phyloP scores from a whole-genome alignment of 2,888 invertebrate species.

The Oegoconia quadripuncta region DNA sequence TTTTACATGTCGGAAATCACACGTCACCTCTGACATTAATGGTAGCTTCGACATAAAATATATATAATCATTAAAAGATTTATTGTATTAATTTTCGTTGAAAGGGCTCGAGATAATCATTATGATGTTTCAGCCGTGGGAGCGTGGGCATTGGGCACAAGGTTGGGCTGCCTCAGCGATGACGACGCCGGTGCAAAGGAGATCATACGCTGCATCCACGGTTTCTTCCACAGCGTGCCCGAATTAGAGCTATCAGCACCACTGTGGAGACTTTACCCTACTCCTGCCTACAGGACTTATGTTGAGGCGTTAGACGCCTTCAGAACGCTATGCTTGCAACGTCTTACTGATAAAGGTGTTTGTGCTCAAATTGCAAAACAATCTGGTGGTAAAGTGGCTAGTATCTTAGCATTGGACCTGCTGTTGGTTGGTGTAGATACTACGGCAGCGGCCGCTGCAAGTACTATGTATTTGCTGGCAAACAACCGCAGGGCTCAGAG shows the following conservation, averaged over 20 bases:
- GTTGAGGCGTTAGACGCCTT: slow-evolving; percentile 85
- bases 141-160: slow-evolving; percentile 88
- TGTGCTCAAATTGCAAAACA: slow-evolving; percentile 61
- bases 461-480: slow-evolving; percentile 86
- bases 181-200: slow-evolving; percentile 85
- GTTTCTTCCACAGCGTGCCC: slow-evolving; percentile 87
- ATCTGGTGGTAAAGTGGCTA: slow-evolving; percentile 73
- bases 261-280: slow-evolving; percentile 85
- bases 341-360: slow-evolving; percentile 64
- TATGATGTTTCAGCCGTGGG: slow-evolving; percentile 88
- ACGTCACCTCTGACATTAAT: too few species aligned
- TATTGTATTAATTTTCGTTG: too few species aligned
- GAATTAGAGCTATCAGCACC: slow-evolving; percentile 87
- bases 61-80: too few species aligned
- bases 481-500: slow-evolving; percentile 84
- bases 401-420: slow-evolving; percentile 86
- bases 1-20: too few species aligned
- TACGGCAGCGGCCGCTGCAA: slow-evolving; percentile 87
- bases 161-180: slow-evolving; percentile 85
- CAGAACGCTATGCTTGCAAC: slow-evolving; percentile 77
- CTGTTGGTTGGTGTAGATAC: slow-evolving; percentile 90
- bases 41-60: too few species aligned
- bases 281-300: slow-evolving; percentile 84
- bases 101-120: too few species aligned
- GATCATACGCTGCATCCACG: slow-evolving; percentile 88